These are phyloP conservation scores for Salvelinus fontinalis DNA, from an alignment of 2,113 vertebrate genomes.

Conservation along the genomic window DNA sequence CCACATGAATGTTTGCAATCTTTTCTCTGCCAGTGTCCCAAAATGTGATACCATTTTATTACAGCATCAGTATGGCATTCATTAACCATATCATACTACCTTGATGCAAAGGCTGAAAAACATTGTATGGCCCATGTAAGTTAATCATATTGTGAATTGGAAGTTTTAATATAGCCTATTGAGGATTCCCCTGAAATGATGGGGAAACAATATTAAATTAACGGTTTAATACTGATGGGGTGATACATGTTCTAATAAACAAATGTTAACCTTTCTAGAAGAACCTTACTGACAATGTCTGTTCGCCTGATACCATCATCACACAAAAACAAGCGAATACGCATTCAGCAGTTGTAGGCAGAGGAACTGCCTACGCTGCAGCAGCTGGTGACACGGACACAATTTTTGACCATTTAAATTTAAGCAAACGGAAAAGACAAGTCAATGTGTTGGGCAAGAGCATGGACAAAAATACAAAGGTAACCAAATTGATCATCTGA, in stretches of 20 bases:
- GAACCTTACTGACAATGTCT: not conserved
- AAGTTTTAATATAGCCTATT: too few relatives aligned
- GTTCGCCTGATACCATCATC: not conserved
- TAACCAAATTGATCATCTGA: slow-evolving; percentile 51
- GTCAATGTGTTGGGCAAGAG: slow-evolving; percentile 46
- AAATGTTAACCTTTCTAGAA: not conserved
- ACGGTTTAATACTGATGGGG: not conserved
- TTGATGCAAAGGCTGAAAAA: too few relatives aligned
- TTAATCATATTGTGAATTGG: too few relatives aligned
- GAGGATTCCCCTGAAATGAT: too few relatives aligned
- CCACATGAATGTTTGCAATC: not conserved
- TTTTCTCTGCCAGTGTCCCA: too few relatives aligned
- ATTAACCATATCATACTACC: too few relatives aligned
- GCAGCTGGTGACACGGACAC: slow-evolving; percentile 51
- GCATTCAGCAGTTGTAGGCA: slow-evolving; percentile 69
- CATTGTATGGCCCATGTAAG: too few relatives aligned
- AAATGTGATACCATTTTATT: too few relatives aligned
- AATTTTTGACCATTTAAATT: slow-evolving; percentile 49
- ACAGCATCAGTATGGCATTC: too few relatives aligned
- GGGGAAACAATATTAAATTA: not conserved
- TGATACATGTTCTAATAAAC: slow-evolving; percentile 4
- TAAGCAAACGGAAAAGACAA: slow-evolving; percentile 54
- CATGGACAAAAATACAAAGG: slow-evolving; percentile 75
- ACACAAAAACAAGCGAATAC: not conserved
- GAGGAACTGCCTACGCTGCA: slow-evolving; percentile 62